These are phyloP conservation scores for Polypterus bichir DNA, from an alignment of 2,113 vertebrate genomes.

Conservation along the genomic window DNA sequence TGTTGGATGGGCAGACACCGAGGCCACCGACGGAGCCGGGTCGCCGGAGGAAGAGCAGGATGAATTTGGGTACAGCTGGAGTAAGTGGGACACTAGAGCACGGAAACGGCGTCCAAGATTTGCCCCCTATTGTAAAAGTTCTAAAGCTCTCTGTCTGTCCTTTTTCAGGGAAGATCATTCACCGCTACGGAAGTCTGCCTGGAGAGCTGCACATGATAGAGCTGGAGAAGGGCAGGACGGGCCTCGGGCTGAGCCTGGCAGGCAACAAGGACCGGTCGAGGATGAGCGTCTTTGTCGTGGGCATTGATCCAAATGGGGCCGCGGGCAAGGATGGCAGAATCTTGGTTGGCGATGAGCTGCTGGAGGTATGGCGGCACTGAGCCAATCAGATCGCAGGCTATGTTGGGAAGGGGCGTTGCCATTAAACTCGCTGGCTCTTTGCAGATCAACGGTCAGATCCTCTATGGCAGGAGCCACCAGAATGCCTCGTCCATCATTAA, in stretches of 20 bases:
- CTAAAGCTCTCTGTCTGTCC: not conserved
- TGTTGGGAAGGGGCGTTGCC: not conserved
- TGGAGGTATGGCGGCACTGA: slow-evolving; percentile 56
- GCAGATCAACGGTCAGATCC: slow-evolving; percentile 88
- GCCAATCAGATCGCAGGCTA: no score
- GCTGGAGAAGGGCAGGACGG: slow-evolving; percentile 83
- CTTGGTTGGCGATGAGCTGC: slow-evolving; percentile 81
- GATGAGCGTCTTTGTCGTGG: slow-evolving; percentile 95
- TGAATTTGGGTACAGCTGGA: slow-evolving; percentile 87
- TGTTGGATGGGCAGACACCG: slow-evolving; percentile 41
- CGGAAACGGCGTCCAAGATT: not conserved
- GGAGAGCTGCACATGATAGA: slow-evolving; percentile 81
- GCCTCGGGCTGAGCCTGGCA: slow-evolving; percentile 91
- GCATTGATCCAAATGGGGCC: slow-evolving; percentile 84
- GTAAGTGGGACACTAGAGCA: slow-evolving; percentile 51
- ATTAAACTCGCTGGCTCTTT: not conserved
- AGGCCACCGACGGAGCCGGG: slow-evolving; percentile 35
- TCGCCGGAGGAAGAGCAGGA: slow-evolving; percentile 48
- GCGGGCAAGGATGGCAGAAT: slow-evolving; percentile 81
- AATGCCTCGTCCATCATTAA: slow-evolving; percentile 96
- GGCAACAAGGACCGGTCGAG: slow-evolving; percentile 87
- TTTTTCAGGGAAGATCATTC: slow-evolving; percentile 62
- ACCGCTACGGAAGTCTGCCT: slow-evolving; percentile 71
- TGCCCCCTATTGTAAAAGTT: not conserved
- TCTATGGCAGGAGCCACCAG: slow-evolving; percentile 90